These are phyloP conservation scores for Ichneumoninae sp. DNA, from an alignment of 2,888 invertebrate genomes.

Conservation along the genomic window DNA sequence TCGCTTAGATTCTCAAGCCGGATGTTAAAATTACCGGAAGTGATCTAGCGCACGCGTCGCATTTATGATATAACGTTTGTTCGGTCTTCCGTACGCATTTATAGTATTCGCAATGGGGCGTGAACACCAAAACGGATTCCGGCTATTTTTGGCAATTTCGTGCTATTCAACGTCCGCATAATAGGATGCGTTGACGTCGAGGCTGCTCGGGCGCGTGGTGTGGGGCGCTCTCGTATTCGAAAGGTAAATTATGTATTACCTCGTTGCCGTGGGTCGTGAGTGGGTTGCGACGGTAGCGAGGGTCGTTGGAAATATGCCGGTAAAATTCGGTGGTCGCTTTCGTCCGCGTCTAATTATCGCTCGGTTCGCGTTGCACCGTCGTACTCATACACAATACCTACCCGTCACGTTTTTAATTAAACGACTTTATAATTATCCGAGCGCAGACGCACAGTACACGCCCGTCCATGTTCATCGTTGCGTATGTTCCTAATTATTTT, in stretches of 20 bases:
- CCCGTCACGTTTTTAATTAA: slow-evolving; percentile 66
- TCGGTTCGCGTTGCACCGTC: slow-evolving; percentile 54
- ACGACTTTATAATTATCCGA: slow-evolving; percentile 65
- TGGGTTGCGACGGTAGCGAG: slow-evolving; percentile 13
- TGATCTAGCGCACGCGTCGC: background rate
- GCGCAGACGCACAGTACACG: slow-evolving; percentile 14
- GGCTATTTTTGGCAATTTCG: slow-evolving; percentile 79
- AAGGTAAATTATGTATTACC: slow-evolving; percentile 64
- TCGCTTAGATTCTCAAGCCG: background rate
- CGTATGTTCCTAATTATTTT: slow-evolving; percentile 55
- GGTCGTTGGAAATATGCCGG: slow-evolving; percentile 53
- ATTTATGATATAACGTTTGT: slow-evolving; percentile 44
- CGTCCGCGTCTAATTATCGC: slow-evolving; percentile 62
- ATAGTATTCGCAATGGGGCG: slow-evolving; percentile 63
- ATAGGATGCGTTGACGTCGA: slow-evolving; percentile 57
- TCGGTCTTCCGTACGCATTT: slow-evolving; percentile 50
- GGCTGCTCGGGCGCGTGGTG: slow-evolving; percentile 11
- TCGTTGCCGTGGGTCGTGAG: slow-evolving; percentile 28
- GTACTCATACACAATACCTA: slow-evolving; percentile 40
- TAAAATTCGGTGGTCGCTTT: slow-evolving; percentile 56
- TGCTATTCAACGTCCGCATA: slow-evolving; percentile 61
- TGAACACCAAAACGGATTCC: slow-evolving; percentile 67
- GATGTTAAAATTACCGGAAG: background rate
- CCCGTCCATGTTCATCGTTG: slow-evolving; percentile 8
- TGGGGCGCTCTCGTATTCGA: slow-evolving; percentile 40